Base-by-base conservation (phyloP, 1,140 invertebrate genomes). In the Prorops nasuta region DNA sequence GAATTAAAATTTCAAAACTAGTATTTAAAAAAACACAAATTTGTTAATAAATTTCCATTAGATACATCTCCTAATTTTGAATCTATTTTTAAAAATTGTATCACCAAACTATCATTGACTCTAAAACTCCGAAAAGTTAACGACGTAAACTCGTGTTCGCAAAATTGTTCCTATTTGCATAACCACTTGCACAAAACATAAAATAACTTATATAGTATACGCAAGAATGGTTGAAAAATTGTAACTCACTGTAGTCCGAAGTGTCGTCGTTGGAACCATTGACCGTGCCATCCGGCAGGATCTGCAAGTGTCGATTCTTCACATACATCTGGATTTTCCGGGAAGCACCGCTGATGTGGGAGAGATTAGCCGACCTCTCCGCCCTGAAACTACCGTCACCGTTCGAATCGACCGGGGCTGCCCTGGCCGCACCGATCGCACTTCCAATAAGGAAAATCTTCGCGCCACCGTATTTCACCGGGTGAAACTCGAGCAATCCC, bases 201-300 rank as follows among this genome's bases (percentile, higher is more conserved):
- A n/a, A n/a, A n/a, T n/a, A n/a, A n/a, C n/a, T n/a, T n/a, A n/a
- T n/a, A n/a, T n/a, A n/a, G n/a, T n/a, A n/a, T n/a, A n/a, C n/a
- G n/a, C n/a, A 21, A 37, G 18, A 44, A 43, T 32, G 12, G n/a
- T 9, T 34, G 12, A n/a, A n/a, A n/a, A n/a, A n/a, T n/a, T n/a
- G n/a, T n/a, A 55, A 90, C 88, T 90, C 71, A 91, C 89, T 89
- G 81, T 88, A 89, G 74, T 86, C 83, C 71, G 86, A 88, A 60
- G 78, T 81, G 70, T 86, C 84, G 66, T 89, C 83, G 63, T 80
- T 80, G 65, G 87, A 88, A 44, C 88, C 87, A 75, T 88, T 89
- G 67, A 91, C 87, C 51, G 84, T 86, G 63, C 88, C 88, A 74
- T 90, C 87, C 36, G 86, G 86, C 69, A 88, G 66, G 44, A 91